Base-by-base conservation (phyloP, 37 sponge, comb jelly and placozoan species). In the Tethya wilhelma region DNA sequence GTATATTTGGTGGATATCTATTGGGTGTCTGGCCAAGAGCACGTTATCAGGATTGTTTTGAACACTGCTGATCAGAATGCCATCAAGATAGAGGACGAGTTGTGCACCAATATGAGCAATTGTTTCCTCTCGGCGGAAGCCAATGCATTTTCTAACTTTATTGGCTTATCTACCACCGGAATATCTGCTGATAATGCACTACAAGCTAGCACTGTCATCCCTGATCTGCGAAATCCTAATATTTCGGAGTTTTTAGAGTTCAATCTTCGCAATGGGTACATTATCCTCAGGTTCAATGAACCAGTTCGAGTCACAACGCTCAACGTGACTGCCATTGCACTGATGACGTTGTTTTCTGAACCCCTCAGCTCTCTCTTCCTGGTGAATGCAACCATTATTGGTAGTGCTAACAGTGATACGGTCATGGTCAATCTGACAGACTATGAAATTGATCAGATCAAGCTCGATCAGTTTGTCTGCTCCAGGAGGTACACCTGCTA, bases 401-500 rank as follows among this genome's bases (percentile, higher is more conserved):
- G 64, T 23, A 56, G 71, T 44, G 39, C 36, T 1, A 56, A 60
- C 76, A 70, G 73, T 31, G 46, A 71, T 23, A 73, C 74, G 14
- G 46, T 94, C 12, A 44, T 37, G 2, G 33, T 90, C 41, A 85
- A 87, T 49, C 56, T 94, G 6, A 77, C 88, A 28, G 17, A 41
- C 14, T 53, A 39, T 9, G 93, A 92, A 29, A 2, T 92, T 1
- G 66, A 75, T 44, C 44, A 19, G 19, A 88, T 92, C 49, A 87
- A 92, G 70, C 38, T 62, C 53, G 62, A 71, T 19, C 70, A 79
- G 0, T 83, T 71, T 77, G 89, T 94, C 14, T 94, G 95, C 38
- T 56, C 88, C 17, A 59, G 87, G 32, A 70, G 92, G 40, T 91
- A 87, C 72, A 84, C 87, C 28, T 94, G 95, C 70, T 94, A 91